phyloP scores from a whole-genome alignment of 1,140 invertebrate genomes.

The Papilio helenus region DNA sequence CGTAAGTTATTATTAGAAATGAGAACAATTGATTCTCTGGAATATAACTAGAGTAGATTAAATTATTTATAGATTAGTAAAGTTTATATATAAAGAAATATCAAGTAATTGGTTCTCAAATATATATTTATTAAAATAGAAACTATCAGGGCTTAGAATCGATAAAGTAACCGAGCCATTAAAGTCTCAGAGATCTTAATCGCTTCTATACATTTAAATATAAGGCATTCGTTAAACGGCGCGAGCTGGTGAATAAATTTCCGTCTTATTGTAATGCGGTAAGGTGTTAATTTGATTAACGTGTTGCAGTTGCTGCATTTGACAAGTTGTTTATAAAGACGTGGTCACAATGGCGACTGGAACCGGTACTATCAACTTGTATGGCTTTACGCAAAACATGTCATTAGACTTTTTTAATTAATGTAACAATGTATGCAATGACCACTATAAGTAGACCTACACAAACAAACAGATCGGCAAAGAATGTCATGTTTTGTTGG shows the following conservation, averaged over 20 bases:
- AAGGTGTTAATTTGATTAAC: constrained; percentile 41
- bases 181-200: constrained; percentile 55
- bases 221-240: constrained; percentile 38
- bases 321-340: constrained; percentile 28
- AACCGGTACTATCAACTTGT: constrained; percentile 13
- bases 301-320: constrained; percentile 13
- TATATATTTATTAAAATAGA: constrained; percentile 14
- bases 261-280: constrained; percentile 34
- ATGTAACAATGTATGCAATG: constrained; percentile 5
- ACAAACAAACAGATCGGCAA: background rate
- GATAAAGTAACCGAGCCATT: constrained; percentile 59
- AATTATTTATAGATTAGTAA: background rate
- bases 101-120: background rate
- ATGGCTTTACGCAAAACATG: constrained; percentile 11
- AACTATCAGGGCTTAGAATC: constrained; percentile 42
- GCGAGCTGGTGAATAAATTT: constrained; percentile 41
- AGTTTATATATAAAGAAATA: background rate
- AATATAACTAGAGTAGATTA: no score
- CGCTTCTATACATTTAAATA: constrained; percentile 63
- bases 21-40: background rate
- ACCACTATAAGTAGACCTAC: background rate
- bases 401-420: constrained; percentile 22
- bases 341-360: constrained; percentile 11
- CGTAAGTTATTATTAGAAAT: background rate
- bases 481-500: background rate